Base-by-base conservation (phyloP, 2,888 invertebrate genomes). In the Bellardia bayeri region DNA sequence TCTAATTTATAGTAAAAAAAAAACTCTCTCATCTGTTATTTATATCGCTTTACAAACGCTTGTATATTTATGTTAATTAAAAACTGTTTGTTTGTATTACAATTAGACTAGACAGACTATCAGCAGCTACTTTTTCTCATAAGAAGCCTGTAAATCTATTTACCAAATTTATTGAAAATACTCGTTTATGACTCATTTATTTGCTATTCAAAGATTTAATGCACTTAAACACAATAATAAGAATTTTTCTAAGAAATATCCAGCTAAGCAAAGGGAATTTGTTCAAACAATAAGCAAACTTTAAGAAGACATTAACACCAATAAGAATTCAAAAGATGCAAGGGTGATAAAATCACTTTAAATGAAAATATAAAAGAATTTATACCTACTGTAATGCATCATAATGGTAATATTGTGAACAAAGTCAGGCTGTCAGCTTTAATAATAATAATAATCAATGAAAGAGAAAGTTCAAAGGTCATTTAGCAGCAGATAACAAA, bases 391-490 rank as follows among this genome's bases (percentile, higher is more conserved):
- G 37, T 6, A 37, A 37, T 37, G 37, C 37, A 37, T 37, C 37
- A 37, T 3, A 37, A 37, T 5, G 1, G 37, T 37, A 37, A 1
- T 37, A 5, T 37, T 5, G 6, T 37, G 37, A 37, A 37, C 5
- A 37, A 37, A 37, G 37, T 37, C 37, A 37, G 37, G 37, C 37
- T 37, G 37, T 37, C 37, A 37, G 37, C 37, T 37, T 37, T 37
- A 37, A 37, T 3, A 33, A 33, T 3, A 33, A 33, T 5, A 37
- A 71, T 5, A 54, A 51, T 30, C 8, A 56, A 58, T 61, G 69
- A 80, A 85, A 69, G 45, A 9, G 64, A 85, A 76, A 85, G 85
- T 85, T 85, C 69, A 81, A 81, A 85, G 75, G 69, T 76, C 80
- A 63, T 49, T 64, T 49, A 54, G 68, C 40, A 49, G 9, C 16